Evolutionary conservation across 1,140 invertebrate species (phyloP), one percentile per base, ranked within the genome.

Genomic region (Drosophila nasuta): DNA sequence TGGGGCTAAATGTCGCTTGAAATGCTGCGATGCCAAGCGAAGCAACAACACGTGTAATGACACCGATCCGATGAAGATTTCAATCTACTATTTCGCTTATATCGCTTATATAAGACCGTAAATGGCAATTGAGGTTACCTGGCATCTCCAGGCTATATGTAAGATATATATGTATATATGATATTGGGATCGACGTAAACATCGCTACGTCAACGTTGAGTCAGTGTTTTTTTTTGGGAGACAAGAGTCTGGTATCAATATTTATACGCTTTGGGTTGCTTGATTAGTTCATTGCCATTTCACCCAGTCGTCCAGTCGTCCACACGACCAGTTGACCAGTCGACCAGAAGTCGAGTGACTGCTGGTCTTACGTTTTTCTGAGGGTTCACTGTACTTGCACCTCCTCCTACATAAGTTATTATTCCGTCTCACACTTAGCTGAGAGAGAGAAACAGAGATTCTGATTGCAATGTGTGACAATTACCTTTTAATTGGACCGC

Each of bases 231-330:
- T 25, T 25, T 25, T 25, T 25, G 20, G 11, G 41, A 43, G 41
- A 13, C 41, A 3, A 43, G 41, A 43, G 25, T 60, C 45, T 33
- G 51, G 41, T 41, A 51, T 41, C 33, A 52, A 54, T 67, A 74
- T 64, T 59, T 58, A 71, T 62, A 48, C 41, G 35, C 64, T 30
- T 57, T 49, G 6, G 7, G 11, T 52, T 46, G 46, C 58, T 72
- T 46, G 46, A 62, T 72, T 51, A 58, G 82, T 87, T 87, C 82
- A 82, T 87, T 87, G 82, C 76, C 82, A 46, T 87, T 87, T 87
- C 82, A 87, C 65, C 82, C 76, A 79, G 57, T 71, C 59, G 28
- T 52, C 13, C 15, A 64, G 49, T 28, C 52, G 52, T 11, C 20
- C 25, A 59, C 17, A 28, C 41, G 57, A 28, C 11, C 35, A 57